phyloP scores from a whole-genome alignment of 2,888 invertebrate genomes.

The Ptilodon capucinus region DNA sequence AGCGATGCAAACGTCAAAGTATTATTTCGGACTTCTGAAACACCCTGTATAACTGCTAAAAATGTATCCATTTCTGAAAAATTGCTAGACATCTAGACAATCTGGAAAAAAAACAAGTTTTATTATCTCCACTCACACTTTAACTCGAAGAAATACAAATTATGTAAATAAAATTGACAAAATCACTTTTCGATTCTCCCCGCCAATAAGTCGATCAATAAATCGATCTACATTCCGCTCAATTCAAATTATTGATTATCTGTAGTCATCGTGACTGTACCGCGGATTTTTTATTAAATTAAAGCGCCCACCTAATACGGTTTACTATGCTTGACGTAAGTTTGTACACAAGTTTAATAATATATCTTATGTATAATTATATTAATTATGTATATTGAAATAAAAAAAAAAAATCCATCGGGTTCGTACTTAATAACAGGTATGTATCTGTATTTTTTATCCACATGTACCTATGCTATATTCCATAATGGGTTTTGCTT shows the following conservation, averaged over 20 bases:
- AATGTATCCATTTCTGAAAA: too few species aligned
- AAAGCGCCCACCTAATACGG: not conserved
- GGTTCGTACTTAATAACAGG: not conserved
- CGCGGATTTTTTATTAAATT: not conserved
- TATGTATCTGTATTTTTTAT: not conserved
- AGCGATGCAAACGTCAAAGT: too few species aligned
- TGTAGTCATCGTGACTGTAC: not conserved
- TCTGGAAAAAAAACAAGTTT: too few species aligned
- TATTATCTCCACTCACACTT: too few species aligned
- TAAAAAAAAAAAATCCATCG: not conserved
- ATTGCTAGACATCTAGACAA: too few species aligned
- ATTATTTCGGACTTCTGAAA: too few species aligned
- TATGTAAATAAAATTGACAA: too few species aligned
- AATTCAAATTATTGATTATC: not conserved
- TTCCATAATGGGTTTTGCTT: conserved; percentile 14
- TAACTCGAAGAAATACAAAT: too few species aligned
- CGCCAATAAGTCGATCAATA: too few species aligned
- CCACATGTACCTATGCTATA: not conserved
- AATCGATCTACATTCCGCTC: not conserved
- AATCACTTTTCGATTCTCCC: too few species aligned
- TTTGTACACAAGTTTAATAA: not conserved
- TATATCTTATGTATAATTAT: too few species aligned
- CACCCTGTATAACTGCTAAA: too few species aligned
- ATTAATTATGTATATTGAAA: not conserved
- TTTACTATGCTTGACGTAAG: not conserved